phyloP scores from a whole-genome alignment of 2,888 invertebrate species.

The Arenicola marina region DNA sequence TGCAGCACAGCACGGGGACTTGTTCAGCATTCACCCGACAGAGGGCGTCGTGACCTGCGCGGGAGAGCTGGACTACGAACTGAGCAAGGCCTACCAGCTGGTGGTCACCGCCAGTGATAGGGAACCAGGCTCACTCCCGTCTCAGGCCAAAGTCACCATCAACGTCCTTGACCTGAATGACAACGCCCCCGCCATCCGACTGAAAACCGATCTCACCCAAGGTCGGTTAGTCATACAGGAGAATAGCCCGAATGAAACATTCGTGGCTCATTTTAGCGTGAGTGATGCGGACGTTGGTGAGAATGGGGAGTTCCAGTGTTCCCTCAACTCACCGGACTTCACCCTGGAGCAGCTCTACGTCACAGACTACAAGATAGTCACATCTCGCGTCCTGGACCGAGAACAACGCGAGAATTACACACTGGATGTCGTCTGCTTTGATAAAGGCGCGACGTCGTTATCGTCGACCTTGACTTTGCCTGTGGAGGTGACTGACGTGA shows the following conservation, averaged over 20 bases:
- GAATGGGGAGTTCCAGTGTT: slow-evolving; percentile 11
- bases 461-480: slow-evolving; percentile 4
- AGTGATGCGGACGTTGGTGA: slow-evolving; percentile 8
- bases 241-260: slow-evolving; percentile 4
- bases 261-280: slow-evolving; percentile 10
- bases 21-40: slow-evolving; percentile 4
- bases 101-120: slow-evolving; percentile 5
- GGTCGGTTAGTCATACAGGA: slow-evolving; percentile 1
- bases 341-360: slow-evolving; percentile 3
- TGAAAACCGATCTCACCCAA: background rate
- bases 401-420: background rate
- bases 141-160: background rate
- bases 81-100: background rate
- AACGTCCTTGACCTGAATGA: slow-evolving; percentile 12
- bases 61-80: slow-evolving; percentile 10
- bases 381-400: background rate
- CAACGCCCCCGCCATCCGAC: slow-evolving; percentile 6
- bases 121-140: slow-evolving; percentile 5
- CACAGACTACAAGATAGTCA: slow-evolving; percentile 9
- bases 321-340: background rate
- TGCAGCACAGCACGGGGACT: slow-evolving; percentile 1
- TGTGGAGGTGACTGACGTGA: slow-evolving; percentile 16
- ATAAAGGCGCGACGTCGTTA: slow-evolving; percentile 12
- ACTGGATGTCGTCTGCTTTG: slow-evolving; percentile 2
- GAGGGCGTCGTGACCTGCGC: slow-evolving; percentile 5